Base-by-base conservation (phyloP, 2,888 invertebrate species). In the Lasioglossum oenotherae region DNA sequence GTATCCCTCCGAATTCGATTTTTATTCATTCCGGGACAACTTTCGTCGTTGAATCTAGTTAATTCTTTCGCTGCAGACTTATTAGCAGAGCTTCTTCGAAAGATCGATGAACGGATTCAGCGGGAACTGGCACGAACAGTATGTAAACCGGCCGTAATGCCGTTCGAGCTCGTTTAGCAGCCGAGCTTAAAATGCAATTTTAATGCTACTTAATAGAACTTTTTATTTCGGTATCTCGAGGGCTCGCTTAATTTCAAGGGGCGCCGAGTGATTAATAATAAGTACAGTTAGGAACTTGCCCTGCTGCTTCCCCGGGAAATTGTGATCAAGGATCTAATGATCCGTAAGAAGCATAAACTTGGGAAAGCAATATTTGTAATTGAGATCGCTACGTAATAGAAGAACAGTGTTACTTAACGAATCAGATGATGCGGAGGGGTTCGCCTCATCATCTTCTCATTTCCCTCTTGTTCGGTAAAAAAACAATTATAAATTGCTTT, bases 171-270 rank as follows among this genome's bases (percentile, higher is more conserved):
- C 73, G 60, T 80, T 78, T 78, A 80, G 78, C 60, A 67, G 46
- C 44, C 41, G 53, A 57, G 60, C 73, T 84, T 86, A 75, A 74
- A 80, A 78, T 76, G 74, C 82, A 87, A 83, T 85, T 88, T 87
- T 86, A 88, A 84, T 86, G 35, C 84, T 71, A 73, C 78, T 81
- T 81, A 77, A 80, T 77, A 60, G 53, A 80, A 86, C 49, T 46
- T 84, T 76, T 80, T 82, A 82, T 84, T 84, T 73, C 57, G 31
- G 49, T 53, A 57, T 81, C 84, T 49, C 79, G 64, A n/a, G 77
- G 49, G 71, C 64, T 38, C 41, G 81, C 57, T 74, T 81, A 78
- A 60, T 78, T 84, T 81, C 31, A 60, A 6, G 69, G 73, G 31
- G 73, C 41, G 60, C 27, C 57, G 35, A 49, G 73, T 67, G 35